Conservation (phyloP, 2,797 vertebrate genomes). For the Moxostoma hubbsi region DNA sequence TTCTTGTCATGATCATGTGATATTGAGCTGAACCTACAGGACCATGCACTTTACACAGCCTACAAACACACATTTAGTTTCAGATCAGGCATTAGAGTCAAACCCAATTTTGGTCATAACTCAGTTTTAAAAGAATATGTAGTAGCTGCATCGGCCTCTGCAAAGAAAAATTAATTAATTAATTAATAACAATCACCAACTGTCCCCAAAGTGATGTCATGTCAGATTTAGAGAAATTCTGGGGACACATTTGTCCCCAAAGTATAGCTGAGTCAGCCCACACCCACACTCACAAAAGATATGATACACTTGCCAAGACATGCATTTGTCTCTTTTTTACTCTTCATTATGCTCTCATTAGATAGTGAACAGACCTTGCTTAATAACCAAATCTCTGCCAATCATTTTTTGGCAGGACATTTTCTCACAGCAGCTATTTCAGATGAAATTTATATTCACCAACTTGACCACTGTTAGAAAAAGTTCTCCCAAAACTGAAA, state of each 20-base stretch:
- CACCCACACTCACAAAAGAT: not conserved
- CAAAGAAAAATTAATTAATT: too few species aligned
- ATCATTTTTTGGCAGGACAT: slow-evolving; percentile 40
- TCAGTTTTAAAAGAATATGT: too few species aligned
- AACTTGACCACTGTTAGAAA: slow-evolving; percentile 14
- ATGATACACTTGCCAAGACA: slow-evolving; percentile 13
- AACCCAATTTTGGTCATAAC: too few species aligned
- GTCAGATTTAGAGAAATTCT: too few species aligned
- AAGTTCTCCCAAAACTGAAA: not conserved
- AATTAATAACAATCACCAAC: too few species aligned
- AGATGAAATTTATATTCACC: slow-evolving; percentile 22
- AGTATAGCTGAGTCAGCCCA: not conserved
- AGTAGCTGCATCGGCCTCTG: too few species aligned
- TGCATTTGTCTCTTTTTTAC: slow-evolving; percentile 40
- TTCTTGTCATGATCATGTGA: slow-evolving; percentile 39
- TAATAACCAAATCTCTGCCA: slow-evolving; percentile 37
- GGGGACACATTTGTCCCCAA: too few species aligned
- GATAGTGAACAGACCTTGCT: slow-evolving; percentile 40
- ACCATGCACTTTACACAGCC: slow-evolving; percentile 68
- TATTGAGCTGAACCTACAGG: slow-evolving; percentile 72
- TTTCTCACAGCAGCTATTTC: slow-evolving; percentile 39
- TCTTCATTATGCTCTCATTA: slow-evolving; percentile 40
- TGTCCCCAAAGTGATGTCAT: too few species aligned
- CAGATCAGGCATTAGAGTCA: too few species aligned
- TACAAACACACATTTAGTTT: not conserved